Base-by-base conservation (phyloP, 35 echinoderm and acorn worm species). In the Ophiothrix spiculata region DNA sequence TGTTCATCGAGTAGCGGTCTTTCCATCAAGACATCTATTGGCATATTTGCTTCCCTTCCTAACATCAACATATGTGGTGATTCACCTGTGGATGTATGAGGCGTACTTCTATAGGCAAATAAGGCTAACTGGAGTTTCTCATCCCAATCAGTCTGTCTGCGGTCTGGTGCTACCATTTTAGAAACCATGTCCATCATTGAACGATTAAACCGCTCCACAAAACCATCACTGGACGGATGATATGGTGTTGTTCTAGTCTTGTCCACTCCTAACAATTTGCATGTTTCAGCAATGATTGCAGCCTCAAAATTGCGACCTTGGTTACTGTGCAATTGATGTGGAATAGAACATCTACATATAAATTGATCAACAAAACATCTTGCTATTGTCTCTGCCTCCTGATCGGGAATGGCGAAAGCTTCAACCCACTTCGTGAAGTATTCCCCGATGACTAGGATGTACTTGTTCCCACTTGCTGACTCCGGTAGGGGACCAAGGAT, bases 1-100 rank as follows among this genome's bases (percentile, higher is more conserved):
- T 56, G 16, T 23, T 56, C 46, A 4, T 40, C 75, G 1, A 36
- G 2, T 0, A 31, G 8, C 39, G 49, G 54, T 38, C 36, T 32
- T 33, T 32, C 37, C 25, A 34, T 74, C 31, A 33, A 73, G 25
- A 87, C 35, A 64, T 92, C 90, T 28, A 81, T 42, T 25, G 90
- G 90, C 13, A 92, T 25, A 1, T 25, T 42, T 2, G 45, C 56
- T 36, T 92, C 79, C 37, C 90, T 13, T 1, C 90, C 90, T 32
- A 88, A 49, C 90, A 94, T 94, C 8, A 94, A 35, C 88, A 90
- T 86, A 39, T 85, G 80, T 15, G 92, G 92, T 33, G 87, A 80
- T 49, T 86, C 83, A 15, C 88, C 92, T 0, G 92, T 94, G 0
- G 87, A 78, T 23, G 86, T 83, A 35, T 94, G 87, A 11, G 84